These are phyloP conservation scores for Phalloptychus januarius DNA, from an alignment of 2,797 vertebrate genomes.

Conservation along the genomic window DNA sequence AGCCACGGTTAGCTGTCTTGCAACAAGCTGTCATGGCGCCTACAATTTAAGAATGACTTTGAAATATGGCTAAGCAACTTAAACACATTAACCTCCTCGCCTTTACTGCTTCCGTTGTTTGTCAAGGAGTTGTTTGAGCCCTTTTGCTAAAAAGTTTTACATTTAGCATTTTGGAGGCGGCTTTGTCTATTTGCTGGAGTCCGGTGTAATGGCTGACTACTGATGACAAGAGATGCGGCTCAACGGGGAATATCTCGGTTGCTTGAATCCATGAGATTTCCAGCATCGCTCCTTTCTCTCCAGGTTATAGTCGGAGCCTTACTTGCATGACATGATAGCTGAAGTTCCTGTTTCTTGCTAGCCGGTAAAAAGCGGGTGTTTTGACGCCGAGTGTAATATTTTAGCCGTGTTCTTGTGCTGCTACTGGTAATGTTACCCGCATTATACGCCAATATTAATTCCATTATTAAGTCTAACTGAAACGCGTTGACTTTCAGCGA, in stretches of 20 bases:
- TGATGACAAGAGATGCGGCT: conserved; percentile 47
- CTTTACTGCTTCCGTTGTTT: fast-evolving
- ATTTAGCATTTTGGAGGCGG: conserved; percentile 39
- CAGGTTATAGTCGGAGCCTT: conserved; percentile 48
- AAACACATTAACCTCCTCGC: fast-evolving
- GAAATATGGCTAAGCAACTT: conserved; percentile 24
- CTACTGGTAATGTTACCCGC: background rate
- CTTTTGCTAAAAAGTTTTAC: background rate
- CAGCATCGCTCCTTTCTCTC: conserved; percentile 42
- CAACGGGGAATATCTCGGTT: conserved; percentile 11
- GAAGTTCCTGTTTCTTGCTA: background rate
- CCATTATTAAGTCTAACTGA: background rate
- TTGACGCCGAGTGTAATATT: background rate
- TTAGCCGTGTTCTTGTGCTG: background rate
- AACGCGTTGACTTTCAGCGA: conserved; percentile 7
- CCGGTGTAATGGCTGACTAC: conserved; percentile 71
- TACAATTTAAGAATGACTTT: conserved; percentile 21
- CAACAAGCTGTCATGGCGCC: conserved; percentile 74
- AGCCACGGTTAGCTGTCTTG: conserved; percentile 59
- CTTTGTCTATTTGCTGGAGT: conserved; percentile 71
- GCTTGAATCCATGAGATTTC: conserved; percentile 25
- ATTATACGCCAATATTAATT: background rate
- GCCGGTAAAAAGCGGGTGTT: background rate
- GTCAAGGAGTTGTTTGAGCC: background rate
- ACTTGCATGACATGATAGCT: conserved; percentile 13